Conservation (phyloP, 2,888 invertebrate genomes). For the Tachina grossa region DNA sequence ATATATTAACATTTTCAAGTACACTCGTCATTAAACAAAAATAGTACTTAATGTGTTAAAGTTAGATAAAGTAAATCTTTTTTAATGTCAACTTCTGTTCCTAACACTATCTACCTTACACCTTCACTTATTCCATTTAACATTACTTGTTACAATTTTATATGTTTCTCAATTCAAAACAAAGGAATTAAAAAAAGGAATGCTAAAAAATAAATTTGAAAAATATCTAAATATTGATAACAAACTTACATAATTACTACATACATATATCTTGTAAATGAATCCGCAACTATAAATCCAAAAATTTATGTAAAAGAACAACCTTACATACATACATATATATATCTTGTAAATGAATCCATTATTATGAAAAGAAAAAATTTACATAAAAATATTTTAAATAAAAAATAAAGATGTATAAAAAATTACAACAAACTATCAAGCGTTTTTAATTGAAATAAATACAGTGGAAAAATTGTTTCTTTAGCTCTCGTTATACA, state of each 20-base stretch:
- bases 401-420: conserved; percentile 62
- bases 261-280: conserved; percentile 56
- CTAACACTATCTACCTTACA: neutral
- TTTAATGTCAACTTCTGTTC: conserved; percentile 12
- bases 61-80: neutral
- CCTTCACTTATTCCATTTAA: neutral
- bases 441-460: conserved; percentile 5
- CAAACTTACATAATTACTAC: neutral
- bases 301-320: conserved; percentile 15
- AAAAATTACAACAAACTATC: conserved; percentile 39
- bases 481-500: too few species aligned
- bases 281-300: conserved; percentile 48
- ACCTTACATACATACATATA: neutral
- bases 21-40: neutral
- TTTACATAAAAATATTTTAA: conserved; percentile 57
- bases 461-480: too few species aligned
- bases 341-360: conserved; percentile 61
- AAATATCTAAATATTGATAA: neutral
- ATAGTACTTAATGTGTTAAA: conserved; percentile 5
- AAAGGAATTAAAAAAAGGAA: conserved; percentile 23
- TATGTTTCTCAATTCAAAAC: conserved; percentile 27
- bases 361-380: conserved; percentile 43
- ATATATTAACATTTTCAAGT: neutral
- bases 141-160: conserved; percentile 19
- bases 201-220: conserved; percentile 38